Conservation (phyloP, 2,113 vertebrate genomes). For the Archocentrus centrarchus region DNA sequence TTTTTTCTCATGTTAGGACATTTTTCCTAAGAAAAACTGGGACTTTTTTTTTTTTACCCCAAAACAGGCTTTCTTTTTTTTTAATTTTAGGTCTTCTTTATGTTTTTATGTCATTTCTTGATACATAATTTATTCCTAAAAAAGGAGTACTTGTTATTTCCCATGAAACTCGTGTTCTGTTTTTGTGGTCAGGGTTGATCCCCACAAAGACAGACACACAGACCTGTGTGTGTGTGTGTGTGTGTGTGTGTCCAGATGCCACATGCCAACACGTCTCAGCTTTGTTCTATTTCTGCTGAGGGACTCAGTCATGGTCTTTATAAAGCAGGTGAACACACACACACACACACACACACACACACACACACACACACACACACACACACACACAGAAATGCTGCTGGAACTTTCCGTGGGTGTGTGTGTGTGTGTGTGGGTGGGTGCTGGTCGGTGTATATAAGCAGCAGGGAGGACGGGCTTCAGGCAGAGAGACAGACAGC, state of each 20-base stretch:
- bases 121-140: neutral
- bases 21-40: neutral
- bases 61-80: neutral
- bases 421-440: neutral
- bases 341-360: conserved; percentile 22
- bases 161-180: neutral
- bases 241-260: conserved; percentile 42
- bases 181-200: neutral
- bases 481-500: conserved; percentile 7
- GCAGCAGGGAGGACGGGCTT: conserved; percentile 4
- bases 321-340: conserved; percentile 51
- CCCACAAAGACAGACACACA: neutral
- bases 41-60: too few species aligned
- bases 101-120: neutral
- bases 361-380: conserved; percentile 44
- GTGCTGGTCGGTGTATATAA: conserved; percentile 56
- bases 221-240: neutral
- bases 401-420: conserved; percentile 73
- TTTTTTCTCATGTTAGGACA: neutral
- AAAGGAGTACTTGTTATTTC: neutral
- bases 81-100: neutral
- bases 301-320: conserved; percentile 52
- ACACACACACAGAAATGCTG: conserved; percentile 54
- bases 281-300: conserved; percentile 79
- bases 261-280: conserved; percentile 70